Percentiles rank a stretch among this genome's conserved stretches.
Evolutionary conservation across 1,140 invertebrate genomes (phyloP).

Genomic region (Conopomorpha cramerella): DNA sequence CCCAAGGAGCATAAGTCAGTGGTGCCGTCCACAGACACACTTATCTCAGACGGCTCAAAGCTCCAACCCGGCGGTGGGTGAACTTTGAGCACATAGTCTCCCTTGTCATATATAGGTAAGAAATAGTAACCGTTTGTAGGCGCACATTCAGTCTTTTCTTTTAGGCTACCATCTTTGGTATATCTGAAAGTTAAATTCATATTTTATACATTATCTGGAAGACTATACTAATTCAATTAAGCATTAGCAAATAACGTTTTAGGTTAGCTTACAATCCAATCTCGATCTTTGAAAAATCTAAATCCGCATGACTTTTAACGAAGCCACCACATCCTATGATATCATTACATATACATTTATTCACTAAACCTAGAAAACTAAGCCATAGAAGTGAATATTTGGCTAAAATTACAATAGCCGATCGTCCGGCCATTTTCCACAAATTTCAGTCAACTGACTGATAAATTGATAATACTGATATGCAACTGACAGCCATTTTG

Average conservation of each 20-base stretch:
- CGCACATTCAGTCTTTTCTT: conserved; percentile 95
- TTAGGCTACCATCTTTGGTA: conserved; percentile 91
- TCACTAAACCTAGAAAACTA: conserved; percentile 13
- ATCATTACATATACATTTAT: conserved; percentile 63
- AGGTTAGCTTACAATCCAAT: conserved; percentile 83
- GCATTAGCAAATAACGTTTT: too few species aligned
- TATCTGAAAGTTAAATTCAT: conserved; percentile 76
- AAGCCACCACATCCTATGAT: conserved; percentile 94
- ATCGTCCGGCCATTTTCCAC: too few species aligned
- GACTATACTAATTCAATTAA: too few species aligned
- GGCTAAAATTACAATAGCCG: neutral
- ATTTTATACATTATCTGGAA: too few species aligned
- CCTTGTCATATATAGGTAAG: conserved; percentile 94
- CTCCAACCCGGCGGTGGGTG: conserved; percentile 92
- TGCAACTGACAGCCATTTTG: too few species aligned
- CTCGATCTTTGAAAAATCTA: conserved; percentile 91
- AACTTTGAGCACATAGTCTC: conserved; percentile 87
- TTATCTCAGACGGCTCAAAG: conserved; percentile 87
- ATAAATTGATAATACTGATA: too few species aligned
- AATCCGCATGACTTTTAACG: conserved; percentile 87
- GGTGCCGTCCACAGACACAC: conserved; percentile 81
- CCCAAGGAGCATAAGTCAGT: conserved; percentile 86
- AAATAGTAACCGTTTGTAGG: conserved; percentile 98
- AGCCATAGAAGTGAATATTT: neutral
- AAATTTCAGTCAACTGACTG: too few species aligned